Percentiles rank a stretch among this genome's conserved stretches.
These are phyloP conservation scores for Copidosoma floridanum DNA, from an alignment of 1,140 invertebrate species.

Conservation along the genomic window DNA sequence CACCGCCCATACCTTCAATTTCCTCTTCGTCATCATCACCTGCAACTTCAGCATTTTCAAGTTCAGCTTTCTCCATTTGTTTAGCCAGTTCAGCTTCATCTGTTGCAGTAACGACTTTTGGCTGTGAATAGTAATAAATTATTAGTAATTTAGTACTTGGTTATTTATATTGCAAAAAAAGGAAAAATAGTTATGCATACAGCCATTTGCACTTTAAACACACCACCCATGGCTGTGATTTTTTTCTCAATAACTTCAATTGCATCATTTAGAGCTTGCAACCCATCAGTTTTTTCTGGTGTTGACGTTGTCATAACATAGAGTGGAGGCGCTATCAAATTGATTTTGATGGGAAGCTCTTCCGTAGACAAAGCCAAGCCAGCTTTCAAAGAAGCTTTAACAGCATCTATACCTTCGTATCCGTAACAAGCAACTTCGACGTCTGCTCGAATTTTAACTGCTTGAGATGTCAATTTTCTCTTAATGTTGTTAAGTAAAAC, in stretches of 20 bases:
- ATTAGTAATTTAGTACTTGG: not conserved
- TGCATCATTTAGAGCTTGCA: slow-evolving; percentile 84
- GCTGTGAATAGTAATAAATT: slow-evolving; percentile 59
- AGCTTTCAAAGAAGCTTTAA: slow-evolving; percentile 88
- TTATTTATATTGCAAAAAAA: not conserved
- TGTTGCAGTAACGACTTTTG: slow-evolving; percentile 96
- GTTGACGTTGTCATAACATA: slow-evolving; percentile 99
- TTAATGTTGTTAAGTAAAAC: slow-evolving; percentile 93
- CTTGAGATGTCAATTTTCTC: slow-evolving; percentile 94
- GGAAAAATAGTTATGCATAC: slow-evolving; percentile 62
- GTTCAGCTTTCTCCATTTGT: slow-evolving; percentile 90
- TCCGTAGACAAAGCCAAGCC: slow-evolving; percentile 91
- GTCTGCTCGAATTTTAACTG: slow-evolving; percentile 96
- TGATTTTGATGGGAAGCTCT: slow-evolving; percentile 96
- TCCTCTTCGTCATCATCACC: slow-evolving; percentile 86
- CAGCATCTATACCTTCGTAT: slow-evolving; percentile 98
- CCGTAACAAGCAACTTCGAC: slow-evolving; percentile 98
- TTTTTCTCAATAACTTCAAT: slow-evolving; percentile 84
- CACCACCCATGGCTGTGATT: slow-evolving; percentile 83
- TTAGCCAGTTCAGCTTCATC: slow-evolving; percentile 94
- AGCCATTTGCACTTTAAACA: slow-evolving; percentile 93
- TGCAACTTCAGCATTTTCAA: slow-evolving; percentile 91
- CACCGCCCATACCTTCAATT: slow-evolving; percentile 64
- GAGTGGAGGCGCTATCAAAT: slow-evolving; percentile 96
- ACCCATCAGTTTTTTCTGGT: slow-evolving; percentile 90